These are phyloP conservation scores for Galerucella nymphaeae DNA, from an alignment of 2,888 invertebrate species.

Conservation along the genomic window DNA sequence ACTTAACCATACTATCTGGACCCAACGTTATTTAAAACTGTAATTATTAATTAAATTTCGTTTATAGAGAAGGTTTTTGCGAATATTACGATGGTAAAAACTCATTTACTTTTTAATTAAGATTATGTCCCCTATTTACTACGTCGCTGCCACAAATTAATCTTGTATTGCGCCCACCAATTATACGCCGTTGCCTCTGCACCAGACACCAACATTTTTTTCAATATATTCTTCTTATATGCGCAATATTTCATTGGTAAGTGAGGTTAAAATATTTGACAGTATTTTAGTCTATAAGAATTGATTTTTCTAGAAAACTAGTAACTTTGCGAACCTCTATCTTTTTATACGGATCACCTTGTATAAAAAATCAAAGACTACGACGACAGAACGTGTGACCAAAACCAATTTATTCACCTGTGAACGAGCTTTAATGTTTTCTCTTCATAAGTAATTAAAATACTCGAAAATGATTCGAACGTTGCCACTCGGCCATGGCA, in stretches of 20 bases:
- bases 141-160: conserved; percentile 54
- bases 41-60: conserved; percentile 54
- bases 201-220: neutral
- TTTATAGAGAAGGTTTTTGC: conserved; percentile 49
- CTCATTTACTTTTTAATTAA: conserved; percentile 59
- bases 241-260: neutral
- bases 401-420: conserved; percentile 9
- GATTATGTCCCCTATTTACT: conserved; percentile 54
- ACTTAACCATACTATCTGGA: conserved; percentile 47
- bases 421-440: neutral
- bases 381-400: conserved; percentile 2
- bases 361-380: neutral
- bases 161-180: conserved; percentile 50
- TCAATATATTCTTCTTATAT: neutral
- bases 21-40: conserved; percentile 51
- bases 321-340: no score
- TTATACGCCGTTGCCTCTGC: conserved; percentile 37
- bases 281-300: no score
- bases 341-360: no score
- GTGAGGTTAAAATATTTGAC: no score
- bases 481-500: conserved; percentile 17
- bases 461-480: conserved; percentile 28
- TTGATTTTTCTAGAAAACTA: no score
- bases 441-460: conserved; percentile 20
- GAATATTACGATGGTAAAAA: conserved; percentile 55